Evolutionary conservation across 23 tunicate genomes (phyloP).

Genomic region (Phallusia fumigata): DNA sequence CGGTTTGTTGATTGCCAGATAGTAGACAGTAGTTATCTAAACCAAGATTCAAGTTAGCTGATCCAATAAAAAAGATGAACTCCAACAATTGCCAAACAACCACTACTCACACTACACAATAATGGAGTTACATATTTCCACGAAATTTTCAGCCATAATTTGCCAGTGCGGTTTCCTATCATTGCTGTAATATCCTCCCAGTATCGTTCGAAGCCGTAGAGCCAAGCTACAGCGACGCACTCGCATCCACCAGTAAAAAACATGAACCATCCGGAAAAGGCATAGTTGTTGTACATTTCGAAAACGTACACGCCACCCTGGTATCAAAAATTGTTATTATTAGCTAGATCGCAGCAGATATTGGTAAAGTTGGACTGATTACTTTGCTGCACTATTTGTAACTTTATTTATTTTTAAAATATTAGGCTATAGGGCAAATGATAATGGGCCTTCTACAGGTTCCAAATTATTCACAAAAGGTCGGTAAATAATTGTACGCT

Average conservation of each 20-base stretch:
- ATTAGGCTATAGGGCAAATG: too few species aligned
- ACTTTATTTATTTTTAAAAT: too few species aligned
- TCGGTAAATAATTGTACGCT: too few species aligned
- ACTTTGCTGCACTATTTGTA: too few species aligned
- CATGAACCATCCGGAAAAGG: neutral
- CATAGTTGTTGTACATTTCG: conserved; percentile 8
- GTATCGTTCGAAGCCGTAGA: conserved; percentile 2
- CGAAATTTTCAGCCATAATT: neutral
- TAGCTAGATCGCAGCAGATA: too few species aligned
- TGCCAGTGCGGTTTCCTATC: neutral
- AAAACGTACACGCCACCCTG: conserved; percentile 1
- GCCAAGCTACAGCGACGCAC: neutral
- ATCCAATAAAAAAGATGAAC: too few species aligned
- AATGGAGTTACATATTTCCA: neutral
- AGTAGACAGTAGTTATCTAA: neutral
- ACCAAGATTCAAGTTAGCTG: too few species aligned
- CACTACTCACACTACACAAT: neutral
- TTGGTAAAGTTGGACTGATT: too few species aligned
- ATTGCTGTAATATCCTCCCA: neutral
- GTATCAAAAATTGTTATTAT: neutral
- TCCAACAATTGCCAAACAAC: too few species aligned
- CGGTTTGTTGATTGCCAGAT: neutral
- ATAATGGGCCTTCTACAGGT: too few species aligned
- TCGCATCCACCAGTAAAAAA: neutral
- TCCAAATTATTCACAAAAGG: too few species aligned